Base-by-base conservation (phyloP, 2,797 vertebrate species). In the Pseudomugil gertrudae region DNA sequence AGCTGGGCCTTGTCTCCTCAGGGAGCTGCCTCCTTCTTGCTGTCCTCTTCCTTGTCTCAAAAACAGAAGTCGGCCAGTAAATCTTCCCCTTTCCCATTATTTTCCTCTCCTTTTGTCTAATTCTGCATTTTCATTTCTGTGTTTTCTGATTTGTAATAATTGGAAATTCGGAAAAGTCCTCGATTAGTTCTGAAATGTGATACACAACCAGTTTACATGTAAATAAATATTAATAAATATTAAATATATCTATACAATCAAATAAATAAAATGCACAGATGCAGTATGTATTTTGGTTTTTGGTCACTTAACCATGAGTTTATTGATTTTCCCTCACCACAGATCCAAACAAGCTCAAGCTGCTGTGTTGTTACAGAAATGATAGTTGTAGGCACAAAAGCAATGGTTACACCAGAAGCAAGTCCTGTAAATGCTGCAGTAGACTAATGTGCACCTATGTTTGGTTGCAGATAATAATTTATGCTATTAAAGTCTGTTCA, bases 1-100 rank as follows among this genome's bases (percentile, higher is more conserved):
- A 84, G 50, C 67, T 21, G 19, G 61, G 57, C 62, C 48, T 50
- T 2, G 19, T 79, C 74, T 74, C 84, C 68, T 48, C 47, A 3
- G 83, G 78, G 76, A 79, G 43, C 55, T 29, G 2, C 64, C 48
- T 8, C 73, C 48, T 50, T 66, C 60, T 51, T 33, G 1, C 52
- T 35, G 0, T 36, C 60, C 53, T 33, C 33, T 21, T 21, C 66
- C 19, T 61, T n/a, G 30, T 5, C 30, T 56, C 29, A 48, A 55
- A 57, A 50, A 57, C 29, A 53, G 45, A 52, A 63, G 51, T 35
- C 47, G 2, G 2, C 45, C n/a, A 9, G 13, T 36, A 33, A 21
- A 35, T n/a, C 29, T 15, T 45, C 32, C n/a, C 9, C 30, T 51
- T 5, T 30, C 55, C n/a, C n/a, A 1, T 66, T 15, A 15, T 53